Base-by-base conservation (phyloP, 30 jellyfish, hydroid and myxozoan species). In the Aurelia coerulea region DNA sequence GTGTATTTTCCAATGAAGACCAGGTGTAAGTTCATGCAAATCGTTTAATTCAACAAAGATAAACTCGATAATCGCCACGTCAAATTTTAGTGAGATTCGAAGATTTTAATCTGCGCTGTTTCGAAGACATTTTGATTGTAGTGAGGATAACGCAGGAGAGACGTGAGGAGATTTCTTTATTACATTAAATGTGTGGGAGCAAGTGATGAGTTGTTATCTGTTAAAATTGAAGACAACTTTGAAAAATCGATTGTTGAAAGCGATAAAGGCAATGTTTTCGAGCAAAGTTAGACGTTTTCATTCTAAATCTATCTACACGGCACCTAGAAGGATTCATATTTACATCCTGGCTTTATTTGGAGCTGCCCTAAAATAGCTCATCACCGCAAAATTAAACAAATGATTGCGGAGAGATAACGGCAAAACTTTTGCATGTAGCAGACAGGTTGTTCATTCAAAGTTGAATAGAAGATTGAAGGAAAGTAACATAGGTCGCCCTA, bases 31-130 rank as follows among this genome's bases (percentile, higher is more conserved):
- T 49, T 37, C 78, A 17, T 70, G 34, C 34, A 32, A 59, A 59
- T 84, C 87, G 39, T 65, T 46, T 39, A 73, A 84, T 60, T 84
- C 93, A 18, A 74, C 84, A 29, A 73, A 77, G 88, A 73, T 73
- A 84, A 74, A 84, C 93, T 62, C 62, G 50, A 83, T 83, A 83
- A 84, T 58, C 88, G 4, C 76, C 59, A 79, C 92, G 86, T 83
- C 86, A 72, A 83, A 83, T 72, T 73, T 72, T 81, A 79, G 89
- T 49, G 89, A 79, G 89, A 79, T 79, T 79, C 66, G 35, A 31
- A 79, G 89, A 79, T 79, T 64, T 46, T 79, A 62, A 79, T 79
- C 89, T 58, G 60, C 78, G 75, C 80, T 65, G 79, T 79, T 79
- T 63, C 80, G 56, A 64, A 11, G 51, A 35, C 34, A 70, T 39